Base-by-base conservation (phyloP, 2,797 vertebrate genomes). In the Zalophus californianus region DNA sequence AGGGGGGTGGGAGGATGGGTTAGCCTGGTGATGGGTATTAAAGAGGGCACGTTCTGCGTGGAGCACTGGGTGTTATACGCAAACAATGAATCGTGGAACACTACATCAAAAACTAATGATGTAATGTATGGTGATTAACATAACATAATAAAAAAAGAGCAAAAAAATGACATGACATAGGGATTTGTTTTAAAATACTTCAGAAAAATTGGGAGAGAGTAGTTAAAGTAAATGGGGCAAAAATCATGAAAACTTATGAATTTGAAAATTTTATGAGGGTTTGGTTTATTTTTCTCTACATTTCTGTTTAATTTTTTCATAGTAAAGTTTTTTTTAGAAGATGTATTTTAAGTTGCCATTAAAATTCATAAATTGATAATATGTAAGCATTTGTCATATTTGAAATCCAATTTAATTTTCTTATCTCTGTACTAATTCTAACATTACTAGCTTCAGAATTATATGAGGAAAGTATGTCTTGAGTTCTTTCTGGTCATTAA, bases 251-350 rank as follows among this genome's bases (percentile, higher is more conserved):
- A 79, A 44, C 41, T 41, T 7, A 72, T 68, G 14, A 73, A 73
- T 48, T 10, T 80, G 3, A 79, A 87, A 54, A 56, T 75, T 85
- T 88, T 84, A 52, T 78, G 38, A 89, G 11, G 41, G 60, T 84
- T 83, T 91, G 18, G 0, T 77, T 93, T 75, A 68, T 82, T 95
- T 82, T 85, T 85, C 32, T 77, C 50, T 73, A 25, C 16, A 64
- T 80, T 83, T 95, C 29, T 50, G 12, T 58, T 91, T 52, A 83
- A n/a, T 80, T 60, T 77, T 91, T 92, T 93, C 23, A 80, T 15
- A 35, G 38, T 54, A n/a, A 50, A 38, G 4, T 13, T 64, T 64
- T 64, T 85, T 54, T 12, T 35, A 50, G 38, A 3, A 48, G 52
- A 80, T 25, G 29, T 54, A 70, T 73, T 90, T 78, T 88, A 16